Conservation (phyloP, 2,113 vertebrate genomes). For the Protobothrops mucrosquamatus region DNA sequence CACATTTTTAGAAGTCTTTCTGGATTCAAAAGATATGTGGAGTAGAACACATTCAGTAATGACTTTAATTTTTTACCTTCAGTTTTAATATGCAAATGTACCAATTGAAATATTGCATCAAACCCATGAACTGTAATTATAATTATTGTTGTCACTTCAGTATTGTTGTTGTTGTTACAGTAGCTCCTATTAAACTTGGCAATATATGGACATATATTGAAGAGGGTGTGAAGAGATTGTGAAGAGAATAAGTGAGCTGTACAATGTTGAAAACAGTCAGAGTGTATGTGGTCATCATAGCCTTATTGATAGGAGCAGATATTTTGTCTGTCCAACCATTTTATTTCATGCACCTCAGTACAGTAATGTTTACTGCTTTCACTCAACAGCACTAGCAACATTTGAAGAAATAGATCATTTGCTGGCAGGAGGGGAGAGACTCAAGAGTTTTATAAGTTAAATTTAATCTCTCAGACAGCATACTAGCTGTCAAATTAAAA, state of each 20-base stretch:
- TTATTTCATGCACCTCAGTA: background rate
- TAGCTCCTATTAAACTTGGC: background rate
- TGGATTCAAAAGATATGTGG: background rate
- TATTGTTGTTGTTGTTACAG: background rate
- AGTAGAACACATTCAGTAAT: background rate
- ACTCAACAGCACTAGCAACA: background rate
- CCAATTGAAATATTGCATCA: background rate
- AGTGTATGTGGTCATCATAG: background rate
- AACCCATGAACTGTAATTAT: background rate
- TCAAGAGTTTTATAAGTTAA: background rate
- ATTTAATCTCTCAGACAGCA: background rate
- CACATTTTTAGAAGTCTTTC: background rate
- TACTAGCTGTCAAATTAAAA: background rate
- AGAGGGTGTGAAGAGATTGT: background rate
- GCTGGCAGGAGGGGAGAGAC: background rate
- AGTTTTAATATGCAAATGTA: background rate
- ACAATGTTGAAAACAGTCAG: background rate
- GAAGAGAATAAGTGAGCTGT: background rate
- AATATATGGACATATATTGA: background rate
- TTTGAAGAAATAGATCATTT: background rate
- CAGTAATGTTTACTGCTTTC: background rate
- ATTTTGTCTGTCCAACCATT: background rate
- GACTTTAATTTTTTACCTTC: background rate
- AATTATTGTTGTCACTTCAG: slow-evolving; percentile 6
- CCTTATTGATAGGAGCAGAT: background rate